Conservation (phyloP, 30 jellyfish, hydroid and myxozoan genomes). For the Turritopsis dohrnii region DNA sequence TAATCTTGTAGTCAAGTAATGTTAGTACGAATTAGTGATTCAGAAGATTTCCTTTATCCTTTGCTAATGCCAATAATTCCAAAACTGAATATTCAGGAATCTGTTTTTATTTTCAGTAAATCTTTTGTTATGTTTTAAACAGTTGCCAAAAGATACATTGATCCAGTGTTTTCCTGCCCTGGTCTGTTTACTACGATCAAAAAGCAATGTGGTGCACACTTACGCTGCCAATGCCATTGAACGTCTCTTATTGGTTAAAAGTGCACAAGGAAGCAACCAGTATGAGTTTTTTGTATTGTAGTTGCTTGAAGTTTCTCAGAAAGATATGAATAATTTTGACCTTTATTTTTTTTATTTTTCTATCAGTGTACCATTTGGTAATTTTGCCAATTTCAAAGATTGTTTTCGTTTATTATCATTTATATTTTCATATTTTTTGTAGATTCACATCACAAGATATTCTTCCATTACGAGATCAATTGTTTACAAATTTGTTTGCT, state of each 20-base stretch:
- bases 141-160: constrained; percentile 79
- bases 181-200: constrained; percentile 53
- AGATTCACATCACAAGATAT: constrained; percentile 73
- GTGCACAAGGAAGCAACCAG: constrained; percentile 74
- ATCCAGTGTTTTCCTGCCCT: constrained; percentile 46
- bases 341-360: too few relatives aligned
- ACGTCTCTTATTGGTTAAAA: constrained; percentile 53
- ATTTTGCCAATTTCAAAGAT: too few relatives aligned
- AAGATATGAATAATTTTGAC: too few relatives aligned
- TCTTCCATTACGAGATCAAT: constrained; percentile 49
- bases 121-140: background rate
- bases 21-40: too few relatives aligned
- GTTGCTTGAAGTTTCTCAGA: background rate
- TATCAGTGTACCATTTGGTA: too few relatives aligned
- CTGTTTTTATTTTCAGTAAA: background rate
- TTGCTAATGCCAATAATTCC: too few relatives aligned
- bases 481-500: constrained; percentile 52
- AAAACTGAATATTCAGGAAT: too few relatives aligned
- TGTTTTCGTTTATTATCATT: too few relatives aligned
- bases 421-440: background rate
- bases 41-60: too few relatives aligned
- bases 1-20: too few relatives aligned
- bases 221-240: constrained; percentile 88
- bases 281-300: constrained; percentile 16
- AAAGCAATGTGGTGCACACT: constrained; percentile 85